Conservation (phyloP, 2,113 vertebrate species). For the Drymodes brunneopygia region DNA sequence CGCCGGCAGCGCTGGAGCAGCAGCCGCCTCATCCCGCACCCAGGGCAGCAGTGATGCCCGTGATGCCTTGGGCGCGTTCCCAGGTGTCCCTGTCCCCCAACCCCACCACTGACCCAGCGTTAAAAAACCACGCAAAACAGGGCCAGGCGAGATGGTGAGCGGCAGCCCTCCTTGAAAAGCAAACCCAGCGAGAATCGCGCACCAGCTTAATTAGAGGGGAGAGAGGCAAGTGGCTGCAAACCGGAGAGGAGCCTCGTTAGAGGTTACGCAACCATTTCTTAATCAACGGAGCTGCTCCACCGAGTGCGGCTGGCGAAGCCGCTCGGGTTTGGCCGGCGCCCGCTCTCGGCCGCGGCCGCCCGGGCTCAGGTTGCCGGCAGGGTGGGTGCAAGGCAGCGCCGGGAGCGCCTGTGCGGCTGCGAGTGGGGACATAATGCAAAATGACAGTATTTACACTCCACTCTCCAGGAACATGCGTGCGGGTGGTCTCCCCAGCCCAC, state of each 20-base stretch:
- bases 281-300: not conserved
- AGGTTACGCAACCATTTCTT: slow-evolving; percentile 28
- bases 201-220: not conserved
- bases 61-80: accelerated
- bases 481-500: not conserved
- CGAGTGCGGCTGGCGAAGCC: not conserved
- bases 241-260: not conserved
- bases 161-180: not conserved
- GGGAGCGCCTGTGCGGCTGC: not conserved
- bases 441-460: not conserved
- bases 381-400: not conserved
- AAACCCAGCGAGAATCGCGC: not conserved
- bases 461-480: accelerated
- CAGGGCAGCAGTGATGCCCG: accelerated
- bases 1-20: accelerated
- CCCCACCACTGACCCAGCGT: not conserved
- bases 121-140: not conserved
- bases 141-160: accelerated
- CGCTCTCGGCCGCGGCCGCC: not conserved
- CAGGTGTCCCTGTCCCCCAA: not conserved
- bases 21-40: not conserved
- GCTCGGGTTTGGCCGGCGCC: not conserved
- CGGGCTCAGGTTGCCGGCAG: not conserved
- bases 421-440: not conserved
- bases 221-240: not conserved